Conservation (phyloP, 2,888 invertebrate species). For the Amorpha juglandis region DNA sequence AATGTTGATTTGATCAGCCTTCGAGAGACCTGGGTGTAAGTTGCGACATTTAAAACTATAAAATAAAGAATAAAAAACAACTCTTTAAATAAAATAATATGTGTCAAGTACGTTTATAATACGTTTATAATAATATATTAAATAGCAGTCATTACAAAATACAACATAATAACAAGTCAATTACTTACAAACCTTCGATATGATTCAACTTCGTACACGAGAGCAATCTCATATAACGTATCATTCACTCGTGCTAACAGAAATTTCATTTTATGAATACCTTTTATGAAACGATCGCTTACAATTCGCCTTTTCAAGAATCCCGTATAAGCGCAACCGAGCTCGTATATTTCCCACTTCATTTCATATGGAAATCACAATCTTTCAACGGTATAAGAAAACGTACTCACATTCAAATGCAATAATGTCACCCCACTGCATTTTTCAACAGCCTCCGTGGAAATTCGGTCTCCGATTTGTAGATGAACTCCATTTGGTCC, state of each 20-base stretch:
- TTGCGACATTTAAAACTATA: too few relatives aligned
- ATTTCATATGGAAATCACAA: conserved; percentile 20
- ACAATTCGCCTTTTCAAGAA: conserved; percentile 12
- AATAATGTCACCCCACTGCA: conserved; percentile 46
- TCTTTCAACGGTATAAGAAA: conserved; percentile 18
- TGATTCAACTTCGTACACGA: conserved; percentile 6
- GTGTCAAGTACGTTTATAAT: too few relatives aligned
- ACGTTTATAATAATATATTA: too few relatives aligned
- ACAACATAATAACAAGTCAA: conserved; percentile 9
- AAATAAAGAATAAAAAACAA: too few relatives aligned
- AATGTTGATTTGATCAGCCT: too few relatives aligned
- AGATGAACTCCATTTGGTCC: conserved; percentile 37
- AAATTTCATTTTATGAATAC: too few relatives aligned
- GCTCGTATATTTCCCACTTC: conserved; percentile 5
- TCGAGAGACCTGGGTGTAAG: too few relatives aligned
- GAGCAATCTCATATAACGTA: conserved; percentile 4
- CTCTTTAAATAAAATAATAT: too few relatives aligned
- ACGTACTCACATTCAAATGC: conserved; percentile 35
- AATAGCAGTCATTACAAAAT: too few relatives aligned
- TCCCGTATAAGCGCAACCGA: conserved; percentile 4
- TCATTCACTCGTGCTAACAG: conserved; percentile 16
- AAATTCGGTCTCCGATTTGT: conserved; percentile 42
- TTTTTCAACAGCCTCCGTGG: conserved; percentile 52
- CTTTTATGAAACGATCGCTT: background rate
- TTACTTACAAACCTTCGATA: background rate